A percentile compares a stretch with the other conserved stretches of the same genome.
Evolutionary conservation across 1,140 invertebrate species (phyloP).

Genomic region (Uloborus diversus): DNA sequence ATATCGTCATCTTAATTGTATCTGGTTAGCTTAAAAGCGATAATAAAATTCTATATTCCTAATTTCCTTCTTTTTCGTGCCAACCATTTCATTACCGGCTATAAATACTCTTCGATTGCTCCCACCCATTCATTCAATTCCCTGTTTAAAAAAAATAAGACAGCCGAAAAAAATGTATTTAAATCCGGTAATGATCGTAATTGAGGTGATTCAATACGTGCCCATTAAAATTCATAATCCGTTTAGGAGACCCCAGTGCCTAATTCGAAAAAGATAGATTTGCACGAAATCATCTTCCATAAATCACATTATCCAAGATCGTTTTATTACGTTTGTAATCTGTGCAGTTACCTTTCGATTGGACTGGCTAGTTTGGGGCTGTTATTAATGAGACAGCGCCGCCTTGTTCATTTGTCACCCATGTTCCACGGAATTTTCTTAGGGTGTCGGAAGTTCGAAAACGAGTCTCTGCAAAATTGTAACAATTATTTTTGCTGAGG

Average conservation of each 20-base stretch:
- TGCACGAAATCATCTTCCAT: conserved; percentile 22
- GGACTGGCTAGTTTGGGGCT: neutral
- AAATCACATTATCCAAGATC: conserved; percentile 46
- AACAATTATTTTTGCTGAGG: no score
- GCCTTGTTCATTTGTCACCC: conserved; percentile 34
- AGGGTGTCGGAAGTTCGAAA: neutral
- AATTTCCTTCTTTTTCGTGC: no score
- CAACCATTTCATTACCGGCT: conserved; percentile 25
- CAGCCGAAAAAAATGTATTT: conserved; percentile 23
- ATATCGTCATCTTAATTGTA: no score
- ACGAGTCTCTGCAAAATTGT: no score
- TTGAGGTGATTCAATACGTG: conserved; percentile 44
- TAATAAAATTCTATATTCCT: no score
- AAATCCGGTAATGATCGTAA: conserved; percentile 53
- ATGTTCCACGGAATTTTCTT: neutral
- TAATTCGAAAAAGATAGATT: conserved; percentile 54
- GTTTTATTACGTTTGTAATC: conserved; percentile 50
- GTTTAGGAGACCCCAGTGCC: conserved; percentile 48
- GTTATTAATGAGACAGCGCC: conserved; percentile 42
- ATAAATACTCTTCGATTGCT: conserved; percentile 36
- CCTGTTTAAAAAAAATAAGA: neutral
- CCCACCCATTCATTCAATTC: neutral
- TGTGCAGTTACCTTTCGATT: conserved; percentile 45
- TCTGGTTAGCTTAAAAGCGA: no score
- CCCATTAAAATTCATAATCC: conserved; percentile 55